These are phyloP conservation scores for Drosophila lacicola DNA, from an alignment of 2,888 invertebrate species.

Conservation along the genomic window DNA sequence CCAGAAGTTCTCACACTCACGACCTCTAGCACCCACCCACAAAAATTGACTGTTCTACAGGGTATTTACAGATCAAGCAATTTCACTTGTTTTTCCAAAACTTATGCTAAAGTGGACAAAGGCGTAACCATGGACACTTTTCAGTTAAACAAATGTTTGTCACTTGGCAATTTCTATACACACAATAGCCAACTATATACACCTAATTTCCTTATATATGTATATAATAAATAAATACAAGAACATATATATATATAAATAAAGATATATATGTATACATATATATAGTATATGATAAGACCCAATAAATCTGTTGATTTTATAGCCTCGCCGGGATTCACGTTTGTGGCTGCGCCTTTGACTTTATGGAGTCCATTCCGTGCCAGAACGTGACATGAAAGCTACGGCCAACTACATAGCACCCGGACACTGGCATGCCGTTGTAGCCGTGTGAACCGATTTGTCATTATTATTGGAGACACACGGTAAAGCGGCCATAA, in stretches of 20 bases:
- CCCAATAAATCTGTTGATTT: constrained; percentile 52
- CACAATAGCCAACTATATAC: constrained; percentile 25
- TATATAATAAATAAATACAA: neutral
- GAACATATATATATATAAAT: constrained; percentile 15
- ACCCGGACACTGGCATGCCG: constrained; percentile 9
- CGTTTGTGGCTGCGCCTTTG: constrained; percentile 68
- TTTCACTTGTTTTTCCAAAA: neutral
- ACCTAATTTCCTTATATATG: constrained; percentile 6
- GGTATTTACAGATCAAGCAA: neutral
- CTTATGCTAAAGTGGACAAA: neutral
- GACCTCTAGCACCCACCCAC: too few species aligned
- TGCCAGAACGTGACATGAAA: constrained; percentile 71
- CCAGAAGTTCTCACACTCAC: too few species aligned
- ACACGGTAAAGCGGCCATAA: constrained; percentile 52
- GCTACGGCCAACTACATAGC: constrained; percentile 33
- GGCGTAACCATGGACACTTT: constrained; percentile 25
- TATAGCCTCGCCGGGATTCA: constrained; percentile 74
- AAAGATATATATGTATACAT: constrained; percentile 31
- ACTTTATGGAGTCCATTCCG: constrained; percentile 72
- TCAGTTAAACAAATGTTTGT: constrained; percentile 46
- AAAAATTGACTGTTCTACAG: neutral
- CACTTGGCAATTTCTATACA: constrained; percentile 33
- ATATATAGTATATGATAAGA: constrained; percentile 11
- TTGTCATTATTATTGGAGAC: constrained; percentile 77
- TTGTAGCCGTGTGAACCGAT: constrained; percentile 66